These are phyloP conservation scores for Caenorhabditis uteleia DNA, from an alignment of 2,888 invertebrate genomes.

Conservation along the genomic window DNA sequence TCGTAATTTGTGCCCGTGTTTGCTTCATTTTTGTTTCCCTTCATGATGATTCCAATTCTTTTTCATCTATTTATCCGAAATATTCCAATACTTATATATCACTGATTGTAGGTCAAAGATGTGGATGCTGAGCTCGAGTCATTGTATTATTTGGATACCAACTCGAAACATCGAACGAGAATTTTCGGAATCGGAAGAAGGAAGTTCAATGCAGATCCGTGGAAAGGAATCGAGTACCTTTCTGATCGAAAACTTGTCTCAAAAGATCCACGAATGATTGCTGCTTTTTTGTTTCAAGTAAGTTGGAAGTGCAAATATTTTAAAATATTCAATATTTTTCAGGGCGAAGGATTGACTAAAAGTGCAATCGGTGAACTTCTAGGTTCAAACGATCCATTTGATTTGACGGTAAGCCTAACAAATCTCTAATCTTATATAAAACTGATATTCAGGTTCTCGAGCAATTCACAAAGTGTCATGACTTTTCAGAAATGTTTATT, in stretches of 20 bases:
- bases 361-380: slow-evolving; percentile 49
- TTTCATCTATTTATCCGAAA: slow-evolving; percentile 3
- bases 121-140: slow-evolving; percentile 52
- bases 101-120: slow-evolving; percentile 36
- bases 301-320: background rate
- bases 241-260: slow-evolving; percentile 39
- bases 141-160: slow-evolving; percentile 54
- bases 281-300: slow-evolving; percentile 31
- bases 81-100: no score
- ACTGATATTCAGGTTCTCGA: slow-evolving; percentile 45
- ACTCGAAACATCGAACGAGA: slow-evolving; percentile 38
- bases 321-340: slow-evolving; percentile 3
- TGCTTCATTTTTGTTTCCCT: no score
- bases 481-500: slow-evolving; percentile 42
- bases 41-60: background rate
- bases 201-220: slow-evolving; percentile 44
- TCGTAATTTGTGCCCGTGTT: no score
- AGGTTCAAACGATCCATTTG: slow-evolving; percentile 46
- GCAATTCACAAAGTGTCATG: slow-evolving; percentile 41
- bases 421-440: no score
- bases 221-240: slow-evolving; percentile 47
- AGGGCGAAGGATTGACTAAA: slow-evolving; percentile 54
- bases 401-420: no score
- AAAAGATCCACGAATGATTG: slow-evolving; percentile 38
- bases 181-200: slow-evolving; percentile 41